Evolutionary conservation across 2,113 vertebrate genomes (phyloP).

Genomic region (Hystrix cristata): DNA sequence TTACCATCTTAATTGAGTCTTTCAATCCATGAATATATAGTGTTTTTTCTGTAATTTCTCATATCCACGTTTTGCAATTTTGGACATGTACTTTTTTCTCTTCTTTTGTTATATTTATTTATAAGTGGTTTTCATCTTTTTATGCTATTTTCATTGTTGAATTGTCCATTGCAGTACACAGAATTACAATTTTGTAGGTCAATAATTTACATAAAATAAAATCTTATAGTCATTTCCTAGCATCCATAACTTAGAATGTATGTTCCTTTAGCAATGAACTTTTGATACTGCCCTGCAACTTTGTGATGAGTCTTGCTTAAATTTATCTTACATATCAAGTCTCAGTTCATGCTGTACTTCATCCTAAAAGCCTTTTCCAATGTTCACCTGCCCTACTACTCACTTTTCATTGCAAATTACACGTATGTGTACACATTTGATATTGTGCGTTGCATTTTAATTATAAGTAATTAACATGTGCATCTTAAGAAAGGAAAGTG

Average conservation of each 20-base stretch:
- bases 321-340: slow-evolving; percentile 11
- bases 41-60: background rate
- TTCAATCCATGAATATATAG: background rate
- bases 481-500: background rate
- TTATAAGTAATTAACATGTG: background rate
- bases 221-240: background rate
- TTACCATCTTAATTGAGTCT: background rate
- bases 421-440: background rate
- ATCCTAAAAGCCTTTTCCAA: background rate
- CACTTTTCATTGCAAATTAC: background rate
- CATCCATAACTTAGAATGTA: background rate
- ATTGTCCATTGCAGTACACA: background rate
- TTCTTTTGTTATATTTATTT: background rate
- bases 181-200: background rate
- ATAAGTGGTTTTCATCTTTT: background rate
- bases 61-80: background rate
- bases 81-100: background rate
- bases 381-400: background rate
- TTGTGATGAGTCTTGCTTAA: background rate
- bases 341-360: background rate
- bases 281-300: background rate
- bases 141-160: background rate
- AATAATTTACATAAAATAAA: background rate
- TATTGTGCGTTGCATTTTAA: background rate
- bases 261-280: background rate